phyloP scores from a whole-genome alignment of 1,140 invertebrate genomes.

The Scaptomyza montana region DNA sequence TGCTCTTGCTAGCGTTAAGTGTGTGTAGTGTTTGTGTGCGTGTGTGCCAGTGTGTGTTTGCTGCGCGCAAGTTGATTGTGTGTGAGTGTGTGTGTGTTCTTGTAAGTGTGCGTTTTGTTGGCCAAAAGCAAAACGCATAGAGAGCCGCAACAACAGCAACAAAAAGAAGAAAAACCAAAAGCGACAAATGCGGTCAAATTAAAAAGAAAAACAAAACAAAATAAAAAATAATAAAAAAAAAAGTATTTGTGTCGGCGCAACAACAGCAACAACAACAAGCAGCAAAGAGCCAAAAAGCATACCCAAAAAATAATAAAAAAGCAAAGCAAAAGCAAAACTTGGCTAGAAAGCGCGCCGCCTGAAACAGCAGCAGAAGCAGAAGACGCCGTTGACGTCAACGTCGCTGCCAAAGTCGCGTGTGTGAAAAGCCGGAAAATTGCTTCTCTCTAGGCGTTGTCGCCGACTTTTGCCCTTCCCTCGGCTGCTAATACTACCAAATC shows the following conservation, averaged over 20 bases:
- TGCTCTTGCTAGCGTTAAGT: slow-evolving; percentile 31
- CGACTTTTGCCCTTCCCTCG: neutral
- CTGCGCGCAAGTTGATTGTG: slow-evolving; percentile 37
- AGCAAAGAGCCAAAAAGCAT: slow-evolving; percentile 31
- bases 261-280: slow-evolving; percentile 8
- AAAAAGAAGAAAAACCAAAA: slow-evolving; percentile 63
- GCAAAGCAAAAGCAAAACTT: slow-evolving; percentile 41
- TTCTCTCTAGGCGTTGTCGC: neutral
- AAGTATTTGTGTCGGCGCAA: slow-evolving; percentile 51
- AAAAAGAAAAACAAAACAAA: slow-evolving; percentile 67
- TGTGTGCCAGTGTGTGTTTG: slow-evolving; percentile 43
- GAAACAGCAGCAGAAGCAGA: neutral
- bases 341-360: slow-evolving; percentile 65
- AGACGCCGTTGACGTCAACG: slow-evolving; percentile 23
- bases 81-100: slow-evolving; percentile 45
- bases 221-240: slow-evolving; percentile 63
- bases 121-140: slow-evolving; percentile 60
- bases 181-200: slow-evolving; percentile 80
- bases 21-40: slow-evolving; percentile 41
- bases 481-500: no score
- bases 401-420: slow-evolving; percentile 1
- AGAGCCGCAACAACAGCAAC: slow-evolving; percentile 56
- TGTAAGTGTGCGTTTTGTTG: slow-evolving; percentile 51
- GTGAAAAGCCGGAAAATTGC: slow-evolving; percentile 4
- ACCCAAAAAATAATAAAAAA: slow-evolving; percentile 41